These are phyloP conservation scores for Lymantria dispar DNA, from an alignment of 2,888 invertebrate genomes.

Conservation along the genomic window DNA sequence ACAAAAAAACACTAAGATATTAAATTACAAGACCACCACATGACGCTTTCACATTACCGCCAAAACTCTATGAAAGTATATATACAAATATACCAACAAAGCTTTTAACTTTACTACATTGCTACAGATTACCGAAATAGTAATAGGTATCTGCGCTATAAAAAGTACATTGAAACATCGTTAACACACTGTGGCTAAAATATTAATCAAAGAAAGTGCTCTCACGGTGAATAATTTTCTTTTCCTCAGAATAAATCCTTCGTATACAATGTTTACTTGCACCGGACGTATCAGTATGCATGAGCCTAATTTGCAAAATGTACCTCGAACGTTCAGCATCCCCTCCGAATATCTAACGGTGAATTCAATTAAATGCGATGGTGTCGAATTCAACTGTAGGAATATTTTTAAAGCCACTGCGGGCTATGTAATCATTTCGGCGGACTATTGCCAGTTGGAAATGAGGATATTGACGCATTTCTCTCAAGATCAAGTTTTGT, in stretches of 20 bases:
- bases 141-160: no score
- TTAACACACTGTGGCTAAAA: neutral
- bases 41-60: no score
- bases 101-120: no score
- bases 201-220: constrained; percentile 29
- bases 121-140: no score
- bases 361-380: constrained; percentile 39
- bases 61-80: no score
- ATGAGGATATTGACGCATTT: constrained; percentile 96
- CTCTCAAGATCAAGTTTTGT: constrained; percentile 88
- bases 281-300: constrained; percentile 95
- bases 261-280: constrained; percentile 86
- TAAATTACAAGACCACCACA: no score
- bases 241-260: constrained; percentile 83
- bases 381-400: constrained; percentile 84
- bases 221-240: constrained; percentile 12
- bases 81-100: no score
- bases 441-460: constrained; percentile 98
- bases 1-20: no score
- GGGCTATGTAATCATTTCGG: constrained; percentile 88
- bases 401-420: constrained; percentile 85
- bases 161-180: neutral
- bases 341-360: constrained; percentile 53
- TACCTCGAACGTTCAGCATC: constrained; percentile 92
- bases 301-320: constrained; percentile 96